A percentile compares a stretch with the other conserved stretches of the same genome.
Conservation (phyloP, 2,888 invertebrate genomes). For the Podabrus alpinus region DNA sequence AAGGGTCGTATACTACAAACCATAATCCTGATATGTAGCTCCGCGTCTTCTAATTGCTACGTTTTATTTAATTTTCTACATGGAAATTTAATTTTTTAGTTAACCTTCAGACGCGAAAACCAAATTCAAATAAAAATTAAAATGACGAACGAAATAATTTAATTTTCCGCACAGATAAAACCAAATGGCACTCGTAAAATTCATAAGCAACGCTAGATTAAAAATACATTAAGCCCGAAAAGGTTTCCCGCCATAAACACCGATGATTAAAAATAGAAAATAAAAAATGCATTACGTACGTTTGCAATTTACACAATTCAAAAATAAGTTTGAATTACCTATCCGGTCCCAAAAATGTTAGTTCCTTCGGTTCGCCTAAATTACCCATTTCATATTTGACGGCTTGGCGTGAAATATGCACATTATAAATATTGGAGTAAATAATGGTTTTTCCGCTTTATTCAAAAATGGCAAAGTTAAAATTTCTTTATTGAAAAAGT, state of each 20-base stretch:
- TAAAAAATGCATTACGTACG: neutral
- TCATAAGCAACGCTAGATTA: slow-evolving; percentile 25
- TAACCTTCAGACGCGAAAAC: neutral
- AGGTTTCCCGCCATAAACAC: slow-evolving; percentile 14
- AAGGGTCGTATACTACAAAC: slow-evolving; percentile 36
- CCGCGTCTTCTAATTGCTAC: slow-evolving; percentile 16
- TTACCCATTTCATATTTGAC: neutral
- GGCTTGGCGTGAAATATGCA: neutral
- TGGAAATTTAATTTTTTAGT: neutral
- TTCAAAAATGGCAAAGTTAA: neutral
- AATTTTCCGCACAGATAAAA: slow-evolving; percentile 22
- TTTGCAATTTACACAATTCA: neutral
- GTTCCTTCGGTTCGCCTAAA: neutral
- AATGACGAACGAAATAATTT: slow-evolving; percentile 17
- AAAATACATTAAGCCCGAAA: slow-evolving; percentile 23
- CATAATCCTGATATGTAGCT: slow-evolving; percentile 40
- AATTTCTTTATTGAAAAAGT: slow-evolving; percentile 8
- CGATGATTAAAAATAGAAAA: slow-evolving; percentile 19
- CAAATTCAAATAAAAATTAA: slow-evolving; percentile 1
- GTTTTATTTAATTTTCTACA: slow-evolving; percentile 1
- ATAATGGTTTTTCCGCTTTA: neutral
- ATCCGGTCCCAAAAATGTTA: neutral
- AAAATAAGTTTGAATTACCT: neutral
- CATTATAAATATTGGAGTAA: neutral
- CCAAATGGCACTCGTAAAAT: slow-evolving; percentile 22